Conservation (phyloP, 1,140 invertebrate genomes). For the Leptopilina clavipes region DNA sequence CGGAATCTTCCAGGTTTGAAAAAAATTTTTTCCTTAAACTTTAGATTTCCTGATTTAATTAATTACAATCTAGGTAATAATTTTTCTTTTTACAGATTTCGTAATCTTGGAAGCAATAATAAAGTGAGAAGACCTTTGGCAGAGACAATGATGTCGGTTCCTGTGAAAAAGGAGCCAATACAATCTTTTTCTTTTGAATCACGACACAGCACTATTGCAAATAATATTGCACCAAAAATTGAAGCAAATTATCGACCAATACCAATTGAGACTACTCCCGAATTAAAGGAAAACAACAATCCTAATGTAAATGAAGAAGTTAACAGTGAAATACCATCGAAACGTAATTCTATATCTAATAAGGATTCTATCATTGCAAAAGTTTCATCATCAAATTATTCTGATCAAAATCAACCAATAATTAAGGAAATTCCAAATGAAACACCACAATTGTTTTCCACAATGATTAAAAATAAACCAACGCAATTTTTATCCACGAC, state of each 20-base stretch:
- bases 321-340: background rate
- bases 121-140: constrained; percentile 58
- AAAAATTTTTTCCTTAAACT: too few species aligned
- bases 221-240: constrained; percentile 1
- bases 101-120: constrained; percentile 53
- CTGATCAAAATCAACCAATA: background rate
- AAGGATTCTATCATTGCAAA: background rate
- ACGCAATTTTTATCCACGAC: background rate
- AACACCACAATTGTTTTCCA: background rate
- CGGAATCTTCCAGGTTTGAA: constrained; percentile 59
- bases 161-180: background rate
- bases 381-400: background rate
- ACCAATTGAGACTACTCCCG: constrained; percentile 25
- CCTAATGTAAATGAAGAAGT: constrained; percentile 5
- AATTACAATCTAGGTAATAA: constrained; percentile 9
- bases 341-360: background rate
- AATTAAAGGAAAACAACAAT: constrained; percentile 26
- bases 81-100: constrained; percentile 50
- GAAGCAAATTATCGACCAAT: background rate
- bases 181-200: background rate
- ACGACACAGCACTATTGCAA: too few species aligned
- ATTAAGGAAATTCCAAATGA: constrained; percentile 36
- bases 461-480: background rate
- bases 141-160: constrained; percentile 49
- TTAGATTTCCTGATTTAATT: too few species aligned